These are phyloP conservation scores for Patella vulgata DNA, from an alignment of 1,140 invertebrate genomes.

Conservation along the genomic window DNA sequence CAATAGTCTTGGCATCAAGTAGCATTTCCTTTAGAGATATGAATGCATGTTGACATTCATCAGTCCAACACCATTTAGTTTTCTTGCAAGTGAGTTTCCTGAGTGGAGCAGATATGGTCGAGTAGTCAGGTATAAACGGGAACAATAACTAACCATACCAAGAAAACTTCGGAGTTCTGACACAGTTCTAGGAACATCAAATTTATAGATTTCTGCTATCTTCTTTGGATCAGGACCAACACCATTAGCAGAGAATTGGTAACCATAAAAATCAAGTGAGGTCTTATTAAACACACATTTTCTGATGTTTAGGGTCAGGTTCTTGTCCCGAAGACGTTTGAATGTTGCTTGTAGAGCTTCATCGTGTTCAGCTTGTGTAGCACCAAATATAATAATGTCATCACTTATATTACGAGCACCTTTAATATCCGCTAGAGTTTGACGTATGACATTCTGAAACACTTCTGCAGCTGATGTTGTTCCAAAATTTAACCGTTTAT, in stretches of 20 bases:
- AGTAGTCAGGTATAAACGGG: slow-evolving; percentile 28
- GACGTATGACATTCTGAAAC: slow-evolving; percentile 36
- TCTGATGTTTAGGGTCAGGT: slow-evolving; percentile 28
- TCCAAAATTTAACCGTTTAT: slow-evolving; percentile 37
- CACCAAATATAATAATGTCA: slow-evolving; percentile 46
- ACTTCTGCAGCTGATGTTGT: slow-evolving; percentile 37
- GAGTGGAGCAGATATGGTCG: slow-evolving; percentile 30
- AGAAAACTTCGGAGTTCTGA: slow-evolving; percentile 30
- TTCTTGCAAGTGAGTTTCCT: slow-evolving; percentile 25
- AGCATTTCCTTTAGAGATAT: slow-evolving; percentile 1
- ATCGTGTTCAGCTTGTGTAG: slow-evolving; percentile 34
- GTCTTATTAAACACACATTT: slow-evolving; percentile 39
- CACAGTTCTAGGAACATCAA: slow-evolving; percentile 13
- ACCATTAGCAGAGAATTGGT: slow-evolving; percentile 16
- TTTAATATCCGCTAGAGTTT: slow-evolving; percentile 28
- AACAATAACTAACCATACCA: slow-evolving; percentile 31
- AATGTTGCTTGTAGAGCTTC: slow-evolving; percentile 25
- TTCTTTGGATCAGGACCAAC: slow-evolving; percentile 15
- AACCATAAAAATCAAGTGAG: slow-evolving; percentile 40
- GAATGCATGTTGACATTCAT: not conserved
- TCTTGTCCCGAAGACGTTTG: slow-evolving; percentile 17
- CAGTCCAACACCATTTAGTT: slow-evolving; percentile 2
- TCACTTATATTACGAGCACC: slow-evolving; percentile 44
- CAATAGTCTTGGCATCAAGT: not conserved
- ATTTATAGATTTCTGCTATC: slow-evolving; percentile 24